These are phyloP conservation scores for Diplodus sargus DNA, from an alignment of 2,797 vertebrate species.

Conservation along the genomic window DNA sequence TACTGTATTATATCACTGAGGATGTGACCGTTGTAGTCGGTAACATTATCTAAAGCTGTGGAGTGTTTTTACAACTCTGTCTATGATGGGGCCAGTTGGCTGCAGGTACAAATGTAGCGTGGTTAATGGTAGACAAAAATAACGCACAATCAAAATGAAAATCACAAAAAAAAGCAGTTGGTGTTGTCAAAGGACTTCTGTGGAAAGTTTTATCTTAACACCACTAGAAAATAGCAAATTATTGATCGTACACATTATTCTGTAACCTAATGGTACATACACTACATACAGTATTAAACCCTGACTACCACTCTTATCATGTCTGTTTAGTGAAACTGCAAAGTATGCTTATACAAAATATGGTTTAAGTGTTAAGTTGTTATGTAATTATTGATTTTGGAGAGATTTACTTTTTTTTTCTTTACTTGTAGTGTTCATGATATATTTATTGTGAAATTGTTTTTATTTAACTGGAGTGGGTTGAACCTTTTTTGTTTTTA, in stretches of 20 bases:
- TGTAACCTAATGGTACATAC: conserved; percentile 7
- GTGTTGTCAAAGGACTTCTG: conserved; percentile 8
- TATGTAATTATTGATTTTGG: conserved; percentile 35
- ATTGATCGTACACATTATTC: conserved; percentile 6
- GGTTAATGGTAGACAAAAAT: not conserved
- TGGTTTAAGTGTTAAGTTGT: conserved; percentile 47
- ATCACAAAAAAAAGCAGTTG: conserved; percentile 9
- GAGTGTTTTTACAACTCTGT: not conserved
- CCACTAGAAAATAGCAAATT: conserved; percentile 19
- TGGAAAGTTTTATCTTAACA: conserved; percentile 18
- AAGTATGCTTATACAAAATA: not conserved
- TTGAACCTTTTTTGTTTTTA: conserved; percentile 15
- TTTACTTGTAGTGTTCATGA: conserved; percentile 38
- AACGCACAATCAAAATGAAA: conserved; percentile 30
- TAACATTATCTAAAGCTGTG: not conserved
- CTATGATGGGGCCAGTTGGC: conserved; percentile 3
- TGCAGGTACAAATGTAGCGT: conserved; percentile 48
- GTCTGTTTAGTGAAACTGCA: conserved; percentile 24
- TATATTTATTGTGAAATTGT: conserved; percentile 71
- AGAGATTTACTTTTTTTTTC: conserved; percentile 16
- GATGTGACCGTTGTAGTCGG: not conserved
- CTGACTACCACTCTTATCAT: conserved; percentile 26
- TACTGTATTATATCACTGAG: conserved; percentile 39
- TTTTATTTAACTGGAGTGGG: conserved; percentile 41
- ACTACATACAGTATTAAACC: conserved; percentile 23